Evolutionary conservation across 2,113 vertebrate genomes (phyloP), one percentile per base, ranked within the genome.

Genomic region (Syngnathus typhle): DNA sequence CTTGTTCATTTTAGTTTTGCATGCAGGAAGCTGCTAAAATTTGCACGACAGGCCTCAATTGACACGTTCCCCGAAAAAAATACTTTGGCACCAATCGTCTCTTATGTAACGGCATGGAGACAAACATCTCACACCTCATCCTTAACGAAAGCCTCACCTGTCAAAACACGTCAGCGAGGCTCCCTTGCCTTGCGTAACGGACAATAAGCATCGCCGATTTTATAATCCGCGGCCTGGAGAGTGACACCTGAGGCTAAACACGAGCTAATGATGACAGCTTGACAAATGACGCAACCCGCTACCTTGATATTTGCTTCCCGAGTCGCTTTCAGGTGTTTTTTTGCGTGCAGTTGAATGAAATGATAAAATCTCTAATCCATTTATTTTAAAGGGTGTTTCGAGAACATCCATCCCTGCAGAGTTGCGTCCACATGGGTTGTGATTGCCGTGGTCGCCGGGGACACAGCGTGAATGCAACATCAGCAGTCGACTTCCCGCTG

Each of bases 41-140:
- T 6, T 5, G 19, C 7, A 7, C 7, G 13, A n/a, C 49, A 51
- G 49, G 19, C 49, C 19, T 7, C 13, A 47, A 5, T 47, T 47
- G 46, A 52, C 19, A 55, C 5, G 5, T 23, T 18, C 21, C 21
- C 21, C 8, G 3, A 2, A 3, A 32, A 23, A 60, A 60, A 16
- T 39, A 4, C 9, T 37, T 60, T 60, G 37, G n/a, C 59, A 32
- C 9, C 38, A 84, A 86, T 78, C 73, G 55, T 56, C 63, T 66
- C 71, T 88, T 79, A 85, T 77, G 73, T 79, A 85, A 88, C 64
- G 61, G 56, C 61, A 58, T 12, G 46, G 58, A 62, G 69, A 74
- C 64, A 77, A 77, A 72, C 65, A 52, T 75, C 71, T 62, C 64
- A 69, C 41, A 43, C 46, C 68, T 46, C 9, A 55, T 7, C 21